Evolutionary conservation across 2,888 invertebrate species (phyloP).

Genomic region (Melieria picta): DNA sequence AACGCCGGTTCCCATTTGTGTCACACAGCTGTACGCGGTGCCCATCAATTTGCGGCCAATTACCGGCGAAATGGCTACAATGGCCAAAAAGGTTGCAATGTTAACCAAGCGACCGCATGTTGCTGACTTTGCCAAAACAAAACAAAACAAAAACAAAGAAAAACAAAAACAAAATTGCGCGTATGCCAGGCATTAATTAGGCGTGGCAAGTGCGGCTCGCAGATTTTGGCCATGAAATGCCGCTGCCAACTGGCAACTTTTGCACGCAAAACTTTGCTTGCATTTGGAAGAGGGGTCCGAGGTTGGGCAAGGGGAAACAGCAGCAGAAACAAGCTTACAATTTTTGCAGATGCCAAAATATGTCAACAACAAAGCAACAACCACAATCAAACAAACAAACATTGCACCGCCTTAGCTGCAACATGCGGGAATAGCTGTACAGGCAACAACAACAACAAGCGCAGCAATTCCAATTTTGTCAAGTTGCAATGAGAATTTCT

Average conservation of each 20-base stretch:
- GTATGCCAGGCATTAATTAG: conserved; percentile 22
- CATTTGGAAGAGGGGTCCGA: background rate
- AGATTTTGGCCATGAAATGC: conserved; percentile 20
- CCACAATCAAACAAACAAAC: too few relatives aligned
- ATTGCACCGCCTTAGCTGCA: too few relatives aligned
- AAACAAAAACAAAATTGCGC: conserved; percentile 13
- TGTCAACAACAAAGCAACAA: too few relatives aligned
- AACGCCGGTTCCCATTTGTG: background rate
- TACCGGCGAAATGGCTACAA: conserved; percentile 12
- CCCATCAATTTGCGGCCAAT: conserved; percentile 37
- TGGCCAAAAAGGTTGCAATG: background rate
- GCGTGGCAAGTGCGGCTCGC: background rate
- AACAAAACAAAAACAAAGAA: background rate
- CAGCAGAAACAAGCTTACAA: background rate
- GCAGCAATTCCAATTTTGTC: conserved; percentile 18
- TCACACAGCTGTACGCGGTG: background rate
- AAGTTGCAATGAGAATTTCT: background rate
- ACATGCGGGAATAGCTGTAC: too few relatives aligned
- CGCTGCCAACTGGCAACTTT: conserved; percentile 5
- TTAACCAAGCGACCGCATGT: background rate
- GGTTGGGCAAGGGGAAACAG: background rate
- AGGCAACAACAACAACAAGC: background rate
- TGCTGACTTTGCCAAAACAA: background rate
- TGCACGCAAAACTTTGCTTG: background rate
- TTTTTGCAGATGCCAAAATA: too few relatives aligned